A percentile compares a stretch with the other conserved stretches of the same genome.
These are phyloP conservation scores for Tineola bisselliella DNA, from an alignment of 2,888 invertebrate species.

Conservation along the genomic window DNA sequence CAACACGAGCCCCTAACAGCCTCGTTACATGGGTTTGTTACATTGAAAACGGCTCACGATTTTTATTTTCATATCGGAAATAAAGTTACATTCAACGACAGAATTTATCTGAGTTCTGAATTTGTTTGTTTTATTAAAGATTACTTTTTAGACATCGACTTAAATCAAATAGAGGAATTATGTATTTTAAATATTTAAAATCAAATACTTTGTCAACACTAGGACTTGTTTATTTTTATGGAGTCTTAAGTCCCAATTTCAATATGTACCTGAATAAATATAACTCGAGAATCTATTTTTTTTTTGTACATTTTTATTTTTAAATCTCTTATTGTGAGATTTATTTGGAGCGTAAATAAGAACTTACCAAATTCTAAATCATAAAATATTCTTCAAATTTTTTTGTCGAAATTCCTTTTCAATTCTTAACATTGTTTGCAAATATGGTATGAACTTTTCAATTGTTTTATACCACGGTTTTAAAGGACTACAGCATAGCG, in stretches of 20 bases:
- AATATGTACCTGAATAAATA: too few relatives aligned
- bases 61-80: not conserved
- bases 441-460: too few relatives aligned
- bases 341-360: not conserved
- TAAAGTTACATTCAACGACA: not conserved
- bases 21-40: slow-evolving; percentile 5
- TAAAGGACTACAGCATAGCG: too few relatives aligned
- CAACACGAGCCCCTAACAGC: slow-evolving; percentile 6
- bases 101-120: not conserved
- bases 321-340: not conserved
- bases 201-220: too few relatives aligned
- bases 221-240: too few relatives aligned
- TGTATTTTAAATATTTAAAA: too few relatives aligned
- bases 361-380: not conserved
- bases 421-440: not conserved
- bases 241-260: too few relatives aligned
- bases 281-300: not conserved
- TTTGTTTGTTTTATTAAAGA: not conserved
- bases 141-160: too few relatives aligned
- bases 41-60: slow-evolving; percentile 6
- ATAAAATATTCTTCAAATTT: not conserved
- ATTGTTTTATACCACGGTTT: too few relatives aligned
- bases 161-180: too few relatives aligned
- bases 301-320: not conserved
- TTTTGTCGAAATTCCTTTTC: not conserved